phyloP scores from a whole-genome alignment of 2,797 vertebrate genomes.

The Hybognathus amarus region DNA sequence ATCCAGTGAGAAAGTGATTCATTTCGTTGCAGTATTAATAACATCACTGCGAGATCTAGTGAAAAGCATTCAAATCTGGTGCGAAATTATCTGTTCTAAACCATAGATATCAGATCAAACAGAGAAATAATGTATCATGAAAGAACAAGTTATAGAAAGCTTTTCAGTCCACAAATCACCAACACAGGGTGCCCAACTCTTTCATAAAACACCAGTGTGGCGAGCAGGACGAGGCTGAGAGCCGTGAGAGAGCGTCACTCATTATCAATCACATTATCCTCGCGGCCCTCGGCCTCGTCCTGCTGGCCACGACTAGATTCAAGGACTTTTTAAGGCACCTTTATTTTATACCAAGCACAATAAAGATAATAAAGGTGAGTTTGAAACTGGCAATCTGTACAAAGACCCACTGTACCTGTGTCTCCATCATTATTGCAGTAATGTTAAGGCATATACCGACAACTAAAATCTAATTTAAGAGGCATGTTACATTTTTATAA shows the following conservation, averaged over 20 bases:
- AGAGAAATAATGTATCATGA: not conserved
- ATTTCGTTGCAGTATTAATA: not conserved
- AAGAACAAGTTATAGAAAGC: not conserved
- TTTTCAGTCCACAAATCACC: not conserved
- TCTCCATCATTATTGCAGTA: not conserved
- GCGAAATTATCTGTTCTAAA: not conserved
- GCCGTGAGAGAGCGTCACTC: too few species aligned
- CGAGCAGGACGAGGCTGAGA: too few species aligned
- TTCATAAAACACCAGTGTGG: too few species aligned
- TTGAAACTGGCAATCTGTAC: not conserved
- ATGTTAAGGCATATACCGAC: too few species aligned
- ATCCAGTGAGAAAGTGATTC: not conserved
- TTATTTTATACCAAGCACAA: not conserved
- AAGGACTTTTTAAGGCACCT: too few species aligned
- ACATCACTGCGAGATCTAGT: not conserved
- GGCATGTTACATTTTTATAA: not conserved
- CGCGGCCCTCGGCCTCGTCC: too few species aligned
- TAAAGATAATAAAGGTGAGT: not conserved
- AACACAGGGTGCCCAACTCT: not conserved
- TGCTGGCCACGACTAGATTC: not conserved
- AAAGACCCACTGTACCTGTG: not conserved
- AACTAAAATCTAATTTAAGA: not conserved
- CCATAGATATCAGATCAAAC: not conserved
- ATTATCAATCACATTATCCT: too few species aligned
- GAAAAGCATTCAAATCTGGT: not conserved